Evolutionary conservation across 2,113 vertebrate genomes (phyloP), one percentile per base, ranked within the genome.

Genomic region (Corydoras sp.): DNA sequence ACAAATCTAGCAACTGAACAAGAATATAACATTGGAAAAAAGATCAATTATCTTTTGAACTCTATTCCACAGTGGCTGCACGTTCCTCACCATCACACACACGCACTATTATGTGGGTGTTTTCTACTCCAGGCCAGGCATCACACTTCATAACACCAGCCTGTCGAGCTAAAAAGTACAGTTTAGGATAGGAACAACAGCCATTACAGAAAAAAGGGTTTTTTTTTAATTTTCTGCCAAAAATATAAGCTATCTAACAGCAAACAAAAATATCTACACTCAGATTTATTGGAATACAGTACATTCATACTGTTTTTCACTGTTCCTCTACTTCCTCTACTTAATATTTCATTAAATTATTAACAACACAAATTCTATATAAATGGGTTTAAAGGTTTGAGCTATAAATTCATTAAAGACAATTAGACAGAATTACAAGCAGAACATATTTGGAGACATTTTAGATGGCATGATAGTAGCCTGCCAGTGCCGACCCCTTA

Each of bases 21-120:
- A 72, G 69, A 50, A 32, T 32, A 35, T 51, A 24, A 32, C 31
- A 11, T 0, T 49, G 12, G 12, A 14, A 58, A 35, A 55, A 31
- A 43, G 48, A 63, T 58, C 51, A 63, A n/a, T 67, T 72, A 60
- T 29, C 59, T 18, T 53, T n/a, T 29, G 64, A 65, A 54, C 59
- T 54, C n/a, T 32, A 62, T 35, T 59, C n/a, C 10, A 15, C 24
- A 65, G n/a, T 5, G 13, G 56, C 31, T 5, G 14, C 56, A 12
- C 32, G 35, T 74, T 62, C 29, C 35, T 15, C 18, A 18, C 43
- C 11, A 54, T 55, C 32, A 49, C 31, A 69, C 3, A 56, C 51
- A 62, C 18, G 49, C 13, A 62, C 58, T n/a, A 29, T 63, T 77
- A 48, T 58, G 13, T 65, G 51, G 29, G 63, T 56, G 24, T 18